Conservation (phyloP, 2,888 invertebrate species). For the Allacma fusca region DNA sequence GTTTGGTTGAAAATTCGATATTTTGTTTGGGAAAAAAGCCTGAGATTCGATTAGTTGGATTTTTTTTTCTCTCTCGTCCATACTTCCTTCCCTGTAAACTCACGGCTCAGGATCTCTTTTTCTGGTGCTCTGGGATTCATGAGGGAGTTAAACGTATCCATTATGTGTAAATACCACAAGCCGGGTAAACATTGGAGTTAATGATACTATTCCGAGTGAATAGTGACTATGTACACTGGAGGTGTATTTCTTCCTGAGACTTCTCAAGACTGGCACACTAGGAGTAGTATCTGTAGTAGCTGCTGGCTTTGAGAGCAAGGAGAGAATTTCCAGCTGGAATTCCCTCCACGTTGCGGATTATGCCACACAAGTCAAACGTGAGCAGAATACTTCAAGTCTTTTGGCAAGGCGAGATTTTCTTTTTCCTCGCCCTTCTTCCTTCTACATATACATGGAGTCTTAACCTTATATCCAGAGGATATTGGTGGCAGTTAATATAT, state of each 20-base stretch:
- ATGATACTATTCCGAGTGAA: background rate
- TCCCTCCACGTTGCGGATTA: constrained; percentile 51
- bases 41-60: constrained; percentile 7
- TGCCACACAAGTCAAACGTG: constrained; percentile 51
- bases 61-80: background rate
- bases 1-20: constrained; percentile 2
- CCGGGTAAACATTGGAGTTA: constrained; percentile 16
- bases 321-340: constrained; percentile 26
- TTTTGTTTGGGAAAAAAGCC: background rate
- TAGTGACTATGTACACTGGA: background rate
- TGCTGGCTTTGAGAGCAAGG: background rate
- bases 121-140: background rate
- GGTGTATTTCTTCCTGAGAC: background rate
- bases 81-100: background rate
- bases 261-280: background rate
- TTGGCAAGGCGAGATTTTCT: background rate
- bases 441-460: no score
- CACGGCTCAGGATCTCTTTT: background rate
- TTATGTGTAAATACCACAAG: constrained; percentile 18
- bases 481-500: no score
- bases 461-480: no score
- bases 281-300: no score
- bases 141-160: constrained; percentile 5
- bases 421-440: no score
- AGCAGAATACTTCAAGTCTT: constrained; percentile 34